These are phyloP conservation scores for Brenthis hecate DNA, from an alignment of 2,888 invertebrate species.

Conservation along the genomic window DNA sequence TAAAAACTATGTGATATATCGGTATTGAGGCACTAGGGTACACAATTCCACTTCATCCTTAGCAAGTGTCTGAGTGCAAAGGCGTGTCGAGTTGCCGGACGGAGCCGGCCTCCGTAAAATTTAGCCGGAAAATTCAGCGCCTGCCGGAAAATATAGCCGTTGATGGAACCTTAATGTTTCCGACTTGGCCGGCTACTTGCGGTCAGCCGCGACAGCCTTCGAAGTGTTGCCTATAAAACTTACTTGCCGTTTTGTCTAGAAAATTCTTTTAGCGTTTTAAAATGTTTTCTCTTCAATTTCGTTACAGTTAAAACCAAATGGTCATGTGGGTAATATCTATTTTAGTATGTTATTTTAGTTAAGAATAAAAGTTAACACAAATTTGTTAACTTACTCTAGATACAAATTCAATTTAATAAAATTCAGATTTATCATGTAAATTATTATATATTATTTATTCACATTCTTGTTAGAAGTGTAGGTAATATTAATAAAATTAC, in stretches of 20 bases:
- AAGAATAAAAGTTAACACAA: background rate
- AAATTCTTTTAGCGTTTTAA: conserved; percentile 33
- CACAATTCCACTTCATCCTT: conserved; percentile 69
- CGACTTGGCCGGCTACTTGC: conserved; percentile 71
- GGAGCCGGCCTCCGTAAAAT: conserved; percentile 66
- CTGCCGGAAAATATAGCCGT: conserved; percentile 76
- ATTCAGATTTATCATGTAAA: too few species aligned
- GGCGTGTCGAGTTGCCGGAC: conserved; percentile 73
- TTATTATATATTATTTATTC: too few species aligned
- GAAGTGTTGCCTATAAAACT: conserved; percentile 59
- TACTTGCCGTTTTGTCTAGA: conserved; percentile 37
- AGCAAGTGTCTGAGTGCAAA: conserved; percentile 77
- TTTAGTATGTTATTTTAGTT: background rate
- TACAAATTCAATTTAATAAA: too few species aligned
- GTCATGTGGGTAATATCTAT: background rate
- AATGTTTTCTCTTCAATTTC: conserved; percentile 2
- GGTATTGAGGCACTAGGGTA: conserved; percentile 61
- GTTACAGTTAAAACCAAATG: background rate
- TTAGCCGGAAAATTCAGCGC: conserved; percentile 52
- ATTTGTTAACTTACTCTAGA: too few species aligned
- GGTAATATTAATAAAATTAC: too few species aligned
- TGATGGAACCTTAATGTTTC: conserved; percentile 80
- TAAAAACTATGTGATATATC: conserved; percentile 64
- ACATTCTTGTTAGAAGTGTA: too few species aligned
- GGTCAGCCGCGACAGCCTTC: conserved; percentile 65